Percentiles rank a stretch among this genome's conserved stretches.
phyloP scores from a whole-genome alignment of 2,888 invertebrate species.

The Uropetala carovei region DNA sequence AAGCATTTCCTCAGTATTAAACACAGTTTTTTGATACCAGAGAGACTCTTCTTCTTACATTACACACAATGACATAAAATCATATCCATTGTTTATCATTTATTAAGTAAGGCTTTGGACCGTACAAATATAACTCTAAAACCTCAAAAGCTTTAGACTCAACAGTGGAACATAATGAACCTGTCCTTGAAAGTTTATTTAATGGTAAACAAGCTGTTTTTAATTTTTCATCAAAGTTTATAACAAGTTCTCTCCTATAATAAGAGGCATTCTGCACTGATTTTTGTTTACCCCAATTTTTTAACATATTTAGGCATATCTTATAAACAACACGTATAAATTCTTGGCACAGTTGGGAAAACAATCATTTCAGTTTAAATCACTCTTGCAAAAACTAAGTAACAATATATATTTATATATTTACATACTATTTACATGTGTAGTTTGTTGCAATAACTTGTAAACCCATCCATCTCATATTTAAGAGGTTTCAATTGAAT shows the following conservation, averaged over 20 bases:
- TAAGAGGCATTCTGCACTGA: slow-evolving; percentile 55
- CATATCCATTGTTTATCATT: slow-evolving; percentile 39
- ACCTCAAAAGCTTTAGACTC: slow-evolving; percentile 33
- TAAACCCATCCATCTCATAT: slow-evolving; percentile 6
- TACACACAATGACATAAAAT: not conserved
- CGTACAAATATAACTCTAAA: slow-evolving; percentile 43
- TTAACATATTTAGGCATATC: slow-evolving; percentile 60
- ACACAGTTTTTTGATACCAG: no score
- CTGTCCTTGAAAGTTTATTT: slow-evolving; percentile 29
- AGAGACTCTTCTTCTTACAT: no score
- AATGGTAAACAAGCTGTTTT: slow-evolving; percentile 41
- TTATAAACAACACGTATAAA: slow-evolving; percentile 63
- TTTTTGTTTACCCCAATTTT: slow-evolving; percentile 22
- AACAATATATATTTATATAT: slow-evolving; percentile 53
- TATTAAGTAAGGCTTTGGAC: slow-evolving; percentile 40
- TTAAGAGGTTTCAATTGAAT: slow-evolving; percentile 35
- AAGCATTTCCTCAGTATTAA: no score
- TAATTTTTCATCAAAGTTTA: slow-evolving; percentile 37
- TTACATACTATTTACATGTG: slow-evolving; percentile 55
- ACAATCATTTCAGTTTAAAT: slow-evolving; percentile 56
- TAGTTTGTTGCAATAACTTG: slow-evolving; percentile 32
- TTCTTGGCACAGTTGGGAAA: slow-evolving; percentile 63
- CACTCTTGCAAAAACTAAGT: slow-evolving; percentile 58
- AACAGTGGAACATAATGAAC: slow-evolving; percentile 44
- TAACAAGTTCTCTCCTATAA: slow-evolving; percentile 49